phyloP scores from a whole-genome alignment of 2,113 vertebrate species.

The Talpa occidentalis region DNA sequence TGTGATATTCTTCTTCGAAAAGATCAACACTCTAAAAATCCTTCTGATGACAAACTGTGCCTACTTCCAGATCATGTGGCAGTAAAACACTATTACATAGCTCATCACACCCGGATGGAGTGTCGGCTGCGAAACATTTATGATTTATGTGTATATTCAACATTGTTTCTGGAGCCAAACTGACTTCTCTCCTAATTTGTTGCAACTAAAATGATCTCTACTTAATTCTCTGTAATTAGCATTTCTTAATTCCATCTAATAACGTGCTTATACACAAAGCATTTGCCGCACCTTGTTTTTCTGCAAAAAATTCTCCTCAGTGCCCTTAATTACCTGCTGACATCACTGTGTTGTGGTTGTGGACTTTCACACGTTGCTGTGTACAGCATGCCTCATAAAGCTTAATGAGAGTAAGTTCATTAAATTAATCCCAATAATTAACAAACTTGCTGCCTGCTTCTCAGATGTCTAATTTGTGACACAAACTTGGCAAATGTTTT shows the following conservation, averaged over 20 bases:
- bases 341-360: slow-evolving; percentile 73
- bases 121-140: not conserved
- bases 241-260: slow-evolving; percentile 62
- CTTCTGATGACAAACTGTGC: slow-evolving; percentile 69
- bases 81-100: slow-evolving; percentile 34
- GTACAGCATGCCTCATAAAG: slow-evolving; percentile 84
- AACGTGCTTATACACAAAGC: slow-evolving; percentile 20
- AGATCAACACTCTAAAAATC: slow-evolving; percentile 69
- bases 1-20: slow-evolving; percentile 68
- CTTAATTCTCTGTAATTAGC: slow-evolving; percentile 57
- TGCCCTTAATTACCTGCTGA: slow-evolving; percentile 78
- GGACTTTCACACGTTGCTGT: slow-evolving; percentile 76
- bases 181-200: slow-evolving; percentile 61
- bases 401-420: slow-evolving; percentile 87
- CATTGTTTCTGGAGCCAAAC: slow-evolving; percentile 53
- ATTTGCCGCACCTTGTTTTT: not conserved
- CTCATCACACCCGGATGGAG: not conserved
- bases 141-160: slow-evolving; percentile 40
- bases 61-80: slow-evolving; percentile 51
- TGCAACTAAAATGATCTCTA: slow-evolving; percentile 36
- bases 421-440: slow-evolving; percentile 88
- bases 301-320: slow-evolving; percentile 62
- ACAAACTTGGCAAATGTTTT: slow-evolving; percentile 88
- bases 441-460: slow-evolving; percentile 84
- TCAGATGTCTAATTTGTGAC: slow-evolving; percentile 85